These are phyloP conservation scores for Lasius fuliginosus DNA, from an alignment of 2,888 invertebrate genomes.

Conservation along the genomic window DNA sequence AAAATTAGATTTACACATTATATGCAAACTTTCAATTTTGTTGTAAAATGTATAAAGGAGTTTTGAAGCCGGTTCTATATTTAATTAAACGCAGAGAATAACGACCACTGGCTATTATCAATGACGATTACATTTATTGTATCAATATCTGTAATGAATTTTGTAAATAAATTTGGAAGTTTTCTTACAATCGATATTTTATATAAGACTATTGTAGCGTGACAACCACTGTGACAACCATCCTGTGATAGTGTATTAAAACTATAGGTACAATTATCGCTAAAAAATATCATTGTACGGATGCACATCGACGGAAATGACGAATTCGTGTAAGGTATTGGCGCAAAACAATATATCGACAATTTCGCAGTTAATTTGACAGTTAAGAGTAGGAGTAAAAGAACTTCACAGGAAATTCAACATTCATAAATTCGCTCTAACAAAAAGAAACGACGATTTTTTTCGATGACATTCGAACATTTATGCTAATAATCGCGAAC, in stretches of 20 bases:
- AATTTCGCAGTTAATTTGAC: not conserved
- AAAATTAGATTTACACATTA: not conserved
- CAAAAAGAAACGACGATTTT: slow-evolving; percentile 24
- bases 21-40: not conserved
- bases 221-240: slow-evolving; percentile 72
- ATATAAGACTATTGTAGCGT: slow-evolving; percentile 57
- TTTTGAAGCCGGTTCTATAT: not conserved
- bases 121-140: slow-evolving; percentile 79
- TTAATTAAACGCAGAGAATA: not conserved
- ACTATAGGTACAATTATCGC: slow-evolving; percentile 67
- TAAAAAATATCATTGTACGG: slow-evolving; percentile 64
- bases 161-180: slow-evolving; percentile 80
- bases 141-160: slow-evolving; percentile 78
- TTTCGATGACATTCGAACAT: slow-evolving; percentile 26
- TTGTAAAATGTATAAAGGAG: not conserved
- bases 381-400: slow-evolving; percentile 33
- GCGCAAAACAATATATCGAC: not conserved
- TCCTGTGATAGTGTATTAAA: slow-evolving; percentile 65
- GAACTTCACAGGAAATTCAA: slow-evolving; percentile 47
- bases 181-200: slow-evolving; percentile 31
- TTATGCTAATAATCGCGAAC: slow-evolving; percentile 58
- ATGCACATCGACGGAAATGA: not conserved
- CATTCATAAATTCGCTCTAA: slow-evolving; percentile 54
- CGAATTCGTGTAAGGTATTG: not conserved
- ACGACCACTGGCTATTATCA: slow-evolving; percentile 67